Base-by-base conservation (phyloP, 2,797 vertebrate species). In the Siniperca undulata region DNA sequence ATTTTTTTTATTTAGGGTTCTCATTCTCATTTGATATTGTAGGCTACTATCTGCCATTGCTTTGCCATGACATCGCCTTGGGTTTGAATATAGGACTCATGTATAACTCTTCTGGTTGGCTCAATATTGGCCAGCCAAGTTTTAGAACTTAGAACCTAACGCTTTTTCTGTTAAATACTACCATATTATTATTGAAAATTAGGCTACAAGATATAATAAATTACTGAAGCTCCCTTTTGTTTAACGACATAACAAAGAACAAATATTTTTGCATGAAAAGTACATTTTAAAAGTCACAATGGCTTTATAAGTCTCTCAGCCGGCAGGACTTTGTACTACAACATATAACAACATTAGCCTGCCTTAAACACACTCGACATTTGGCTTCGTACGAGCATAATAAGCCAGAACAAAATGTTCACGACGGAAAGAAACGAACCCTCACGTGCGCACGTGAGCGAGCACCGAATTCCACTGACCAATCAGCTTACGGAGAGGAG, bases 401-500 rank as follows among this genome's bases (percentile, higher is more conserved):
- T 17, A 67, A 58, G 38, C 34, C 78, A 85, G 93, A 77, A 94
- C 94, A 94, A 90, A 94, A 92, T 92, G 94, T 94, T 91, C 93
- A 89, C 74, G 66, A 73, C 72, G 66, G 46, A 65, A 81, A 80
- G 86, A 74, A 46, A 86, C 73, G 42, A 89, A 84, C 19, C 71
- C 79, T 90, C 91, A 85, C 88, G 91, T 93, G 89, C 85, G 46
- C 76, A 91, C 93, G 83, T 92, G 92, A 88, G 84, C 88, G 81
- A 86, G 89, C 88, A 78, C 13, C 16, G 71, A 80, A 67, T 66
- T 70, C 48, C 73, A 1, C 64, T 50, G 86, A 85, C 94, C 94
- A 94, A 95, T 94, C 91, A 90, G 78, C 58, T 55, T 8, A 0
- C 59, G 44, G 64, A 78, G 73, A 78, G 70, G 1, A 38, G 10